Percentiles rank a stretch among this genome's conserved stretches.
phyloP scores from a whole-genome alignment of 2,113 vertebrate species.

The Caretta caretta region DNA sequence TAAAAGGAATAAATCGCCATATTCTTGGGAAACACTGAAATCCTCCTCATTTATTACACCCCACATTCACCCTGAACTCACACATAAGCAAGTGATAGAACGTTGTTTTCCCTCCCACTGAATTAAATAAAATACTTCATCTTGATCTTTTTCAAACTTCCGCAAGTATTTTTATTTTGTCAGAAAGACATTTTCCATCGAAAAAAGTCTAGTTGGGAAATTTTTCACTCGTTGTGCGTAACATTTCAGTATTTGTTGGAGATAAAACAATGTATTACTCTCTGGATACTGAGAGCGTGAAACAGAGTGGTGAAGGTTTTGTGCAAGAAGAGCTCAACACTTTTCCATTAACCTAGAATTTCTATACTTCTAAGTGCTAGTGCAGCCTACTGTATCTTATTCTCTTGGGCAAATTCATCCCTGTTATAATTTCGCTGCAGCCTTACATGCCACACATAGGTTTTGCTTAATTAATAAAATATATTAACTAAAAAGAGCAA shows the following conservation, averaged over 20 bases:
- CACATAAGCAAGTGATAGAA: not conserved
- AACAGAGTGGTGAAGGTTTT: not conserved
- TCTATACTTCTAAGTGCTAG: not conserved
- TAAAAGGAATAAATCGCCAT: not conserved
- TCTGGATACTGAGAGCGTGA: not conserved
- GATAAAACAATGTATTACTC: not conserved
- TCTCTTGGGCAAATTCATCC: not conserved
- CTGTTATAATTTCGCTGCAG: not conserved
- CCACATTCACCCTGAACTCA: not conserved
- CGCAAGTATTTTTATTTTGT: too few relatives aligned
- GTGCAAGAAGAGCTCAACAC: not conserved
- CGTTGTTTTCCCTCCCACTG: not conserved
- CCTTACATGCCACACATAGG: not conserved
- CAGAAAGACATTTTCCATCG: not conserved
- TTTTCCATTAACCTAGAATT: not conserved
- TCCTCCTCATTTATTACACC: not conserved
- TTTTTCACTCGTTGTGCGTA: not conserved
- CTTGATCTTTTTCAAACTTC: too few relatives aligned
- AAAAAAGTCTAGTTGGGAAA: not conserved
- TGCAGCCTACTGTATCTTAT: not conserved
- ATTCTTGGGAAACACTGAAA: not conserved
- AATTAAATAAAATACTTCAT: not conserved
- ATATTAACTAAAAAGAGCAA: not conserved
- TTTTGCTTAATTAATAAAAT: not conserved
- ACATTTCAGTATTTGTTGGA: not conserved